These are phyloP conservation scores for Pachyuromys duprasi DNA, from an alignment of 2,797 vertebrate species.

Conservation along the genomic window DNA sequence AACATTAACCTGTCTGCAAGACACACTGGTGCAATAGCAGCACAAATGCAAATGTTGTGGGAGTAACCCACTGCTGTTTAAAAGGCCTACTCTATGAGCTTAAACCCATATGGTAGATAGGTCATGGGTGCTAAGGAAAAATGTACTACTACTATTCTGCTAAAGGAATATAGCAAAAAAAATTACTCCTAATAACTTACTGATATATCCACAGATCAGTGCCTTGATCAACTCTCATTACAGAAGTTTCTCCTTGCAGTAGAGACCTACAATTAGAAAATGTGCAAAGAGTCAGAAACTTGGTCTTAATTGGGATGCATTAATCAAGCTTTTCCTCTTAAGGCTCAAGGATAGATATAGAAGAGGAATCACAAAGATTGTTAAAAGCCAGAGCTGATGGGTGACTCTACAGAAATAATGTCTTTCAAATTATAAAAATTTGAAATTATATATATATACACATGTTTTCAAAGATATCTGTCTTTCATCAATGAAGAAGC, in stretches of 20 bases:
- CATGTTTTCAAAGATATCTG: slow-evolving; percentile 39
- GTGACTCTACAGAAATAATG: neutral
- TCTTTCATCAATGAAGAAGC: slow-evolving; percentile 73
- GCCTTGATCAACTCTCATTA: neutral
- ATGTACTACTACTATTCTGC: neutral
- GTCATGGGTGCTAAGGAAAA: neutral
- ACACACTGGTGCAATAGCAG: neutral
- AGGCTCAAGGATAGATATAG: neutral
- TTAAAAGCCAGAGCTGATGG: neutral
- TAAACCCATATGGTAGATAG: neutral
- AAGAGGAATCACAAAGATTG: neutral
- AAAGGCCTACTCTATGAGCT: neutral
- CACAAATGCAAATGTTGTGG: neutral
- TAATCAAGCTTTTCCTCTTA: neutral
- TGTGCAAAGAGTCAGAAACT: neutral
- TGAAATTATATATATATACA: neutral
- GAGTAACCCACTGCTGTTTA: neutral
- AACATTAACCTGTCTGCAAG: neutral
- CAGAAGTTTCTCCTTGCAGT: neutral
- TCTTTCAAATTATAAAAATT: neutral
- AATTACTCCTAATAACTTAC: neutral
- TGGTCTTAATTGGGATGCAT: neutral
- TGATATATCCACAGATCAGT: neutral
- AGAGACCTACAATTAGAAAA: neutral
- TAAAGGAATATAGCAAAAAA: neutral